Conservation (phyloP, 2,888 invertebrate species). For the Strigamia crassipes region DNA sequence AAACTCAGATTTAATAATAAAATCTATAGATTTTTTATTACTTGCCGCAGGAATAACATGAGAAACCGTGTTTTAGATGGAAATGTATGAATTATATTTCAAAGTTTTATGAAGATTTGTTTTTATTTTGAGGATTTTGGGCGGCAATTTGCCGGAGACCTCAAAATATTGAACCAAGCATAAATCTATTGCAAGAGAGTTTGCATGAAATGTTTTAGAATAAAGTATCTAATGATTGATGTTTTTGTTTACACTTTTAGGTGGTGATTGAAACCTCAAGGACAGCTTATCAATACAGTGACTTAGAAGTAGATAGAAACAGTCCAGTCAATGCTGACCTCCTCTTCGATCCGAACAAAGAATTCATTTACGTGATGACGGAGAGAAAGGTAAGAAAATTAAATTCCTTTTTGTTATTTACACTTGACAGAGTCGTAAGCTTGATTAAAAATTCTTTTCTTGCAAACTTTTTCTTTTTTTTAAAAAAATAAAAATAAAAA, state of each 20-base stretch:
- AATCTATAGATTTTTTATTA: too few species aligned
- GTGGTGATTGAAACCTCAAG: slow-evolving; percentile 82
- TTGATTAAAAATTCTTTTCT: slow-evolving; percentile 37
- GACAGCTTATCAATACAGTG: slow-evolving; percentile 86
- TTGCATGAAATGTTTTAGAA: not conserved
- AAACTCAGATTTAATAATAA: too few species aligned
- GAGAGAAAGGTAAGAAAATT: slow-evolving; percentile 72
- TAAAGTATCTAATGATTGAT: not conserved
- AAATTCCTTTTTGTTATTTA: slow-evolving; percentile 19
- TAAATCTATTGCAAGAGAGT: too few species aligned
- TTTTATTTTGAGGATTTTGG: too few species aligned
- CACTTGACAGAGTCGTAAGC: slow-evolving; percentile 1
- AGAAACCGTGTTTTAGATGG: too few species aligned
- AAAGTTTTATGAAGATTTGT: too few species aligned
- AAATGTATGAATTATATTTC: too few species aligned
- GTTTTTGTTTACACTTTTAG: slow-evolving; percentile 60
- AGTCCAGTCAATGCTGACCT: slow-evolving; percentile 86
- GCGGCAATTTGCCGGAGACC: too few species aligned
- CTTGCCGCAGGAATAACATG: too few species aligned
- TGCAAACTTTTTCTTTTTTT: not conserved
- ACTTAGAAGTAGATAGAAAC: slow-evolving; percentile 79
- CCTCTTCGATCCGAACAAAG: slow-evolving; percentile 85
- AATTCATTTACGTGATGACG: slow-evolving; percentile 94
- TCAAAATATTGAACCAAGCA: too few species aligned
- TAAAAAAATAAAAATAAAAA: too few species aligned